Percentiles rank a stretch among this genome's conserved stretches.
Evolutionary conservation across 2,888 invertebrate genomes (phyloP).

Genomic region (Agonopterix subpropinquella): DNA sequence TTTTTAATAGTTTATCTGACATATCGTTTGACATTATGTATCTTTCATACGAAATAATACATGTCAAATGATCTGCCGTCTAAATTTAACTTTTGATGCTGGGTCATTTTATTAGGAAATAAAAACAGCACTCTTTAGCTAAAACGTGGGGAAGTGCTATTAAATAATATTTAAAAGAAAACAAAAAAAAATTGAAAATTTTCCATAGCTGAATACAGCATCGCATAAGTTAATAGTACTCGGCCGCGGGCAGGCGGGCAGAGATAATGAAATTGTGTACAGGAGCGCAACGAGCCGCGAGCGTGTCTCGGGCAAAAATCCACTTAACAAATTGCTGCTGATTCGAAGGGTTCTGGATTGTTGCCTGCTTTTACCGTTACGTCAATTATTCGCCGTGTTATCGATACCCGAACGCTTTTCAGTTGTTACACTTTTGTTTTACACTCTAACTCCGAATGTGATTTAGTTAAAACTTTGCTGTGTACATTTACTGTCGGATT

Average conservation of each 20-base stretch:
- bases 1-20: too few relatives aligned
- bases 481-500: too few relatives aligned
- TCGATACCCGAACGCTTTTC: conserved; percentile 55
- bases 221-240: conserved; percentile 67
- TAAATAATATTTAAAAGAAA: conserved; percentile 2
- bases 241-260: conserved; percentile 55
- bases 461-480: not conserved
- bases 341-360: conserved; percentile 74
- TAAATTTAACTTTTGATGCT: too few relatives aligned
- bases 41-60: too few relatives aligned
- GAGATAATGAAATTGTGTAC: conserved; percentile 76
- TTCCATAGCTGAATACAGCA: conserved; percentile 56
- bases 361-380: conserved; percentile 69
- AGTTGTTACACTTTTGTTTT: conserved; percentile 21
- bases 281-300: conserved; percentile 73
- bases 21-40: too few relatives aligned
- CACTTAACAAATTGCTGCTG: conserved; percentile 77
- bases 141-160: not conserved
- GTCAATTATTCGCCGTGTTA: conserved; percentile 66
- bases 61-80: too few relatives aligned
- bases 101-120: too few relatives aligned
- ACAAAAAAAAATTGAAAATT: conserved; percentile 15
- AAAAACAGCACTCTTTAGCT: not conserved
- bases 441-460: not conserved
- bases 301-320: conserved; percentile 76